Percentiles rank a stretch among this genome's conserved stretches.
phyloP scores from a whole-genome alignment of 2,888 invertebrate genomes.

The Lymantria dispar region DNA sequence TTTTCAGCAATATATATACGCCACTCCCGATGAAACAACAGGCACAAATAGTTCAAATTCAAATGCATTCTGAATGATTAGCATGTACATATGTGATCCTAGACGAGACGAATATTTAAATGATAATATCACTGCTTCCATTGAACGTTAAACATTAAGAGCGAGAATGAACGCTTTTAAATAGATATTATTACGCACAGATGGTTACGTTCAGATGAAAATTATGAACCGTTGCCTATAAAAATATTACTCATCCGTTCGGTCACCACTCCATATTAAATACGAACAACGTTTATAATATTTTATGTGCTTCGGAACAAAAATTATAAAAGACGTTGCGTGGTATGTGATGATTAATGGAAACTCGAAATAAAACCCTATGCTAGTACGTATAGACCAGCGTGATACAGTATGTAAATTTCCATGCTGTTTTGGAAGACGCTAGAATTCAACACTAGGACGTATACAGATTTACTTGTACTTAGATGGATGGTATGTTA shows the following conservation, averaged over 20 bases:
- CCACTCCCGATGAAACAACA: no score
- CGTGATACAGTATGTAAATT: no score
- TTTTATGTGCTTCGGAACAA: background rate
- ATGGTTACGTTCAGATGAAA: conserved; percentile 7
- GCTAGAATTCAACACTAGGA: no score
- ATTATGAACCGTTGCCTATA: conserved; percentile 28
- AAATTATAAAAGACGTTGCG: background rate
- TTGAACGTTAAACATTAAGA: background rate
- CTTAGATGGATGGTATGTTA: no score
- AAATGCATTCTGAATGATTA: no score
- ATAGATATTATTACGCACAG: background rate
- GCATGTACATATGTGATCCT: no score
- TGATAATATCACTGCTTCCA: background rate
- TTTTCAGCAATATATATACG: no score
- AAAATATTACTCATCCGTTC: conserved; percentile 27
- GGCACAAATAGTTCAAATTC: no score
- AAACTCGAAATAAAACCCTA: no score
- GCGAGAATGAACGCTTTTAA: background rate
- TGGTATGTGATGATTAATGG: background rate
- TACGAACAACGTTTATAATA: conserved; percentile 7
- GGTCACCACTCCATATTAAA: background rate
- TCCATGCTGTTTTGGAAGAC: no score
- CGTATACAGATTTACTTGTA: no score
- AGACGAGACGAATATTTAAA: background rate
- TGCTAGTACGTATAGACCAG: no score